Evolutionary conservation across 2,113 vertebrate genomes (phyloP).

Genomic region (Xenopus tropicalis): DNA sequence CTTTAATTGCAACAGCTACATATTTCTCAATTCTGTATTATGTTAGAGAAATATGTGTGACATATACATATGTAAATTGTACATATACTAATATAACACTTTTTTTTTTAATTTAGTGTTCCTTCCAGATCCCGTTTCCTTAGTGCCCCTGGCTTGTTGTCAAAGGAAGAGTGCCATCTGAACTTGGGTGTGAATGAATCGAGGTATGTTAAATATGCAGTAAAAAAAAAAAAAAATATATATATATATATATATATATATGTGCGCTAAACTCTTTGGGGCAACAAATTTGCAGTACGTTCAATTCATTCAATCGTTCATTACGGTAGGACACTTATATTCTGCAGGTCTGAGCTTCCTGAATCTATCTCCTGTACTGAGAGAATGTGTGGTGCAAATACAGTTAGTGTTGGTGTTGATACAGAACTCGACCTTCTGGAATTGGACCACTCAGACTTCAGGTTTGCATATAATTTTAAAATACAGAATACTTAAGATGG

Average conservation of each 20-base stretch:
- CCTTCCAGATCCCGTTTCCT: conserved; percentile 33
- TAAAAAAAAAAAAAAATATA: too few relatives aligned
- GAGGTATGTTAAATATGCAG: background rate
- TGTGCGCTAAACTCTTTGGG: background rate
- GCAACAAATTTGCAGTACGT: background rate
- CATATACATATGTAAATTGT: too few relatives aligned
- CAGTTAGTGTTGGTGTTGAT: conserved; percentile 75
- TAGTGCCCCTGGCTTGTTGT: conserved; percentile 22
- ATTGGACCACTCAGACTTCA: conserved; percentile 41
- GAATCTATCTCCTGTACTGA: conserved; percentile 3
- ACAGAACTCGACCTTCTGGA: conserved; percentile 61
- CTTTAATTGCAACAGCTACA: too few relatives aligned
- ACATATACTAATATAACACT: too few relatives aligned
- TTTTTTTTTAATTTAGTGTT: background rate
- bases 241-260: too few relatives aligned
- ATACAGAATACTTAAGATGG: too few relatives aligned
- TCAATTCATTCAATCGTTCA: background rate
- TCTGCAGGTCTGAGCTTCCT: conserved; percentile 4
- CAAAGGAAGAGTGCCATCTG: conserved; percentile 7
- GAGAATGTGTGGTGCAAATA: conserved; percentile 45
- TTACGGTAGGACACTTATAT: background rate
- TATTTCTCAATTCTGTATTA: too few relatives aligned
- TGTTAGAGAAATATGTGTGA: too few relatives aligned
- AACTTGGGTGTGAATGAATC: background rate
- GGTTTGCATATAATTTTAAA: conserved; percentile 7